Base-by-base conservation (phyloP, 2,888 invertebrate genomes). In the Erannis defoliaria region DNA sequence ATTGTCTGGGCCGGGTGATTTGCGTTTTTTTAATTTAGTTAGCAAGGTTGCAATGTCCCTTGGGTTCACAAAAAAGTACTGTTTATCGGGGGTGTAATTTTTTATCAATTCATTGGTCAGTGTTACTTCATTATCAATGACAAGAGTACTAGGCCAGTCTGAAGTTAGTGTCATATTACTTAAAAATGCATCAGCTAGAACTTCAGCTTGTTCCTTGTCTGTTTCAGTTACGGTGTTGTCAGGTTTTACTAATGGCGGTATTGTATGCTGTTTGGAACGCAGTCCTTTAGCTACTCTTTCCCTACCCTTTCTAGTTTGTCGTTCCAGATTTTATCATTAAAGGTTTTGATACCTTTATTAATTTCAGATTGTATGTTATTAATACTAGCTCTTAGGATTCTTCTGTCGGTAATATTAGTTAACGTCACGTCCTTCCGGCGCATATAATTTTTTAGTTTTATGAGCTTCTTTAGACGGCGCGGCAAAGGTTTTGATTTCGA, bases 371-470 rank as follows among this genome's bases (percentile, higher is more conserved):
- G 18, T 16, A 18, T 0, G 9, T 38, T n/a, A 18, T 38, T 1
- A 33, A 33, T 10, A 12, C 10, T 31, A 9, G 6, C 2, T 31
- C 31, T 31, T 31, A 31, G 31, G 31, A 5, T 9, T 10, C n/a
- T 33, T 33, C 5, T 33, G 3, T 33, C 33, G 33, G 10, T 33
- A 33, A 33, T 14, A 38, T 38, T 16, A n/a, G 8, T 16, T 5
- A 5, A 38, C 4, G 26, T 14, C 26, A 26, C 14, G 1, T 8
- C 19, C 16, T 14, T 31, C 31, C 35, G n/a, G 5, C 53, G 38
- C 14, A 33, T 9, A 5, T 37, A 8, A 19, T 55, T 37, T 48
- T 46, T 45, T 5, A 23, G 12, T 18, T 23, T 38, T 9, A 55
- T 48, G 35, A 45, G 18, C 2, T 35, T 38, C 23, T 29, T 46